A percentile compares a stretch with the other conserved stretches of the same genome.
phyloP scores from a whole-genome alignment of 2,888 invertebrate species.

The Timema cristinae region DNA sequence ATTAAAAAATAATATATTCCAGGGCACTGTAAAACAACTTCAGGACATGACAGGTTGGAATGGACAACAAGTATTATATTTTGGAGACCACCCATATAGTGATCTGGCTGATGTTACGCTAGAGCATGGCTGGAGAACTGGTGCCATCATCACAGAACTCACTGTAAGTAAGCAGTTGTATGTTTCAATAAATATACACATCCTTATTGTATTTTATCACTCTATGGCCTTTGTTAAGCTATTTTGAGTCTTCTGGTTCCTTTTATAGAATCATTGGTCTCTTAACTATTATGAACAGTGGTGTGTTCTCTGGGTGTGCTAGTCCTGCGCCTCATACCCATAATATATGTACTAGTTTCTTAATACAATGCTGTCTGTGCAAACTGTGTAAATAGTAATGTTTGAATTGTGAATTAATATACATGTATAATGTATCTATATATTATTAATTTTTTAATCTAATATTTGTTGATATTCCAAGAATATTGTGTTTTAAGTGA shows the following conservation, averaged over 20 bases:
- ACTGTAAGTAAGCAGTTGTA: conserved; percentile 55
- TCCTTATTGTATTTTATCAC: background rate
- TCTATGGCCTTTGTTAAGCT: background rate
- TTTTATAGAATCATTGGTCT: background rate
- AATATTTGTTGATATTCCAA: too few relatives aligned
- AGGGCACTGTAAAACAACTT: conserved; percentile 91
- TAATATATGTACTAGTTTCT: too few relatives aligned
- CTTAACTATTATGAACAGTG: background rate
- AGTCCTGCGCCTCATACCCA: too few relatives aligned
- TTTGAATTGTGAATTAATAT: too few relatives aligned
- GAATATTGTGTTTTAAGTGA: too few relatives aligned
- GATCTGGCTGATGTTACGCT: conserved; percentile 95
- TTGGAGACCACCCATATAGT: conserved; percentile 97
- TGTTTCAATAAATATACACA: too few relatives aligned
- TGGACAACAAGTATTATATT: conserved; percentile 90
- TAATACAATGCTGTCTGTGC: too few relatives aligned
- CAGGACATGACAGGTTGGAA: conserved; percentile 91
- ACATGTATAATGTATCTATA: too few relatives aligned
- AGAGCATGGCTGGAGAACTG: conserved; percentile 96
- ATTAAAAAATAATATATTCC: conserved; percentile 17
- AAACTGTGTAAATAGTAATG: too few relatives aligned
- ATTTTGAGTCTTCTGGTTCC: background rate
- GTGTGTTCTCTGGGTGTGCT: too few relatives aligned
- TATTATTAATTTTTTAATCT: too few relatives aligned
- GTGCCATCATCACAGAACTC: conserved; percentile 93